phyloP scores from a whole-genome alignment of 2,888 invertebrate genomes.

The Pachymerium ferrugineum region DNA sequence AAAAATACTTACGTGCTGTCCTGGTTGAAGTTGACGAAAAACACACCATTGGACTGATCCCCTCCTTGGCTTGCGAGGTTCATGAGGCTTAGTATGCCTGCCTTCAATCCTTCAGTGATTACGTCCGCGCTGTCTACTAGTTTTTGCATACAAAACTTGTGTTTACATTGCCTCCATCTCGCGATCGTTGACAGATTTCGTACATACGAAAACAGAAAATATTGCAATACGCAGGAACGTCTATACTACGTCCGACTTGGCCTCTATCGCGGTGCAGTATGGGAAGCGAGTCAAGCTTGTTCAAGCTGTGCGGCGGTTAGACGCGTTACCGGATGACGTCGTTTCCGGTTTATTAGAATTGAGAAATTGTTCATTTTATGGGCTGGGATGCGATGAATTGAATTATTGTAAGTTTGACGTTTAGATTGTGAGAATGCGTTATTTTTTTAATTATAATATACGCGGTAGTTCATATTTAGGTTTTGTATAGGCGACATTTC shows the following conservation, averaged over 20 bases:
- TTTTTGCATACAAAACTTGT: conserved; percentile 47
- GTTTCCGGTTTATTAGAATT: neutral
- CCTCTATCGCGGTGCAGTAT: neutral
- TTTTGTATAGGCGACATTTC: neutral
- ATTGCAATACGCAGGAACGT: neutral
- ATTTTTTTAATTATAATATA: neutral
- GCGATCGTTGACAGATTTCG: neutral
- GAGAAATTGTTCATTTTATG: neutral
- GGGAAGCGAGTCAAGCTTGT: neutral
- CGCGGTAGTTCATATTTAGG: no score
- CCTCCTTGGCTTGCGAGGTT: conserved; percentile 72
- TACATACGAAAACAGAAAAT: neutral
- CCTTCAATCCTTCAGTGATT: conserved; percentile 51
- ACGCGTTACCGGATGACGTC: neutral
- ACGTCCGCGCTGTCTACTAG: conserved; percentile 51
- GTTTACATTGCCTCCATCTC: conserved; percentile 20
- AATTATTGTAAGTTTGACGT: neutral
- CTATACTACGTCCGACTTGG: neutral
- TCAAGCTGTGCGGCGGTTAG: neutral
- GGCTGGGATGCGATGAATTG: neutral
- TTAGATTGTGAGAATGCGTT: no score
- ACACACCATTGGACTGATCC: conserved; percentile 74
- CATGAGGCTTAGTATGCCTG: conserved; percentile 66
- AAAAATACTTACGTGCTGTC: conserved; percentile 89
- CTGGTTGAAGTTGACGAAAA: conserved; percentile 95